These are phyloP conservation scores for Seriola dumerili DNA, from an alignment of 2,113 vertebrate species.

Conservation along the genomic window DNA sequence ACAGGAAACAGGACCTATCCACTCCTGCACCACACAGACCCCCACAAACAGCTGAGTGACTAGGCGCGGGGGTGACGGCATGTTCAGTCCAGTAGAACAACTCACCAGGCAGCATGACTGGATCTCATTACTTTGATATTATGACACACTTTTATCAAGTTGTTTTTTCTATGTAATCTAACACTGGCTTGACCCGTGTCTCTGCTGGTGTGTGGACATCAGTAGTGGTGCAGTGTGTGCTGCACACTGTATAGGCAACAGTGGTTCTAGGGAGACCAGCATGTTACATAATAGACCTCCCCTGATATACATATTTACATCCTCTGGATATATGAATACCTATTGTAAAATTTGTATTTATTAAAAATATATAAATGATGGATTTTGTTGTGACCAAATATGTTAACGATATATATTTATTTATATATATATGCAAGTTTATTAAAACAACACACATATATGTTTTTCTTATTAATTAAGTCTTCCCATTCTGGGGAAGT, in stretches of 20 bases:
- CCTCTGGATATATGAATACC: too few species aligned
- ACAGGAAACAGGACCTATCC: slow-evolving; percentile 76
- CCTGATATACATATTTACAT: background rate
- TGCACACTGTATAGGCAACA: background rate
- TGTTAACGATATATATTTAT: too few species aligned
- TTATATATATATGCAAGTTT: too few species aligned
- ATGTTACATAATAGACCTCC: background rate
- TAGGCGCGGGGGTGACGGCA: slow-evolving; percentile 23
- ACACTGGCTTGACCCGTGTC: background rate
- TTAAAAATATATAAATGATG: too few species aligned
- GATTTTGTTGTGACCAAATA: too few species aligned
- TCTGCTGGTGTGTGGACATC: background rate
- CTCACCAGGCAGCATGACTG: slow-evolving; percentile 28
- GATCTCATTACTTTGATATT: slow-evolving; percentile 7
- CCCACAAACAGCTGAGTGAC: slow-evolving; percentile 76
- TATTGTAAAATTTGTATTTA: too few species aligned
- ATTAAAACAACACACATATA: too few species aligned
- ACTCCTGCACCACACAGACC: slow-evolving; percentile 75
- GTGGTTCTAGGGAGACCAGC: background rate
- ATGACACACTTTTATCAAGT: background rate
- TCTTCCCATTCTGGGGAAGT: too few species aligned
- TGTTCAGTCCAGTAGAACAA: slow-evolving; percentile 47
- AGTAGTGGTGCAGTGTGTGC: background rate
- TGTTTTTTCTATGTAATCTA: slow-evolving; percentile 1
- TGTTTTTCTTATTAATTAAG: too few species aligned